Percentiles rank a stretch among this genome's conserved stretches.
These are phyloP conservation scores for Percopsis transmontana DNA, from an alignment of 2,113 vertebrate species.

Conservation along the genomic window DNA sequence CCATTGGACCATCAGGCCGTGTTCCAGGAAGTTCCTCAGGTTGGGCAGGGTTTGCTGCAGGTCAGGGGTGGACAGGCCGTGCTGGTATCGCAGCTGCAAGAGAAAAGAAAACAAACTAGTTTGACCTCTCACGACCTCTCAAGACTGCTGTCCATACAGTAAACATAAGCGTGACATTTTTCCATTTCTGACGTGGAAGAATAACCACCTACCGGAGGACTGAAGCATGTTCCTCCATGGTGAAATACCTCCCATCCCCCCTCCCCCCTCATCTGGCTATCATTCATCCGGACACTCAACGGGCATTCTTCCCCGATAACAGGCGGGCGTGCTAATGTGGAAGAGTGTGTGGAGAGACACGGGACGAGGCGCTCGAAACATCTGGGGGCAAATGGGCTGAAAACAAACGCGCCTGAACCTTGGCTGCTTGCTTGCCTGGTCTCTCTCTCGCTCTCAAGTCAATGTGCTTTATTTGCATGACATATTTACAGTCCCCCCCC, in stretches of 20 bases:
- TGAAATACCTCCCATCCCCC: slow-evolving; percentile 49
- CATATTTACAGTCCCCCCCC: background rate
- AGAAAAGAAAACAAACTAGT: slow-evolving; percentile 32
- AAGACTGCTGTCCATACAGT: too few relatives aligned
- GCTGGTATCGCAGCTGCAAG: slow-evolving; percentile 93
- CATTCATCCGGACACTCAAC: slow-evolving; percentile 60
- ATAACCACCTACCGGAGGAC: slow-evolving; percentile 38
- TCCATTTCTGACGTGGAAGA: slow-evolving; percentile 43
- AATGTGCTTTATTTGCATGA: too few relatives aligned
- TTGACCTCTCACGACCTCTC: slow-evolving; percentile 30
- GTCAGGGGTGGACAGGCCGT: slow-evolving; percentile 93
- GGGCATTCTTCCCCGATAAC: slow-evolving; percentile 59
- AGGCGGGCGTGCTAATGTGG: slow-evolving; percentile 48
- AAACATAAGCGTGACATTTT: too few relatives aligned
- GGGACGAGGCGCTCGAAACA: slow-evolving; percentile 47
- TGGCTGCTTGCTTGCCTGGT: slow-evolving; percentile 22
- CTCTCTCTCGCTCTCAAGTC: background rate
- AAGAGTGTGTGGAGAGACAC: slow-evolving; percentile 61
- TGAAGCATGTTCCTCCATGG: slow-evolving; percentile 58
- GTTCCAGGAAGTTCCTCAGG: slow-evolving; percentile 95
- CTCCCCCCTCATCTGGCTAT: slow-evolving; percentile 49
- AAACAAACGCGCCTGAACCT: slow-evolving; percentile 24
- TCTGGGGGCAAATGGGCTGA: slow-evolving; percentile 51
- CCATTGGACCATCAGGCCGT: slow-evolving; percentile 95
- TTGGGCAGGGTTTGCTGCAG: slow-evolving; percentile 97